phyloP scores from a whole-genome alignment of 92 coral and sea anemone genomes.

The Nematostella vectensis region DNA sequence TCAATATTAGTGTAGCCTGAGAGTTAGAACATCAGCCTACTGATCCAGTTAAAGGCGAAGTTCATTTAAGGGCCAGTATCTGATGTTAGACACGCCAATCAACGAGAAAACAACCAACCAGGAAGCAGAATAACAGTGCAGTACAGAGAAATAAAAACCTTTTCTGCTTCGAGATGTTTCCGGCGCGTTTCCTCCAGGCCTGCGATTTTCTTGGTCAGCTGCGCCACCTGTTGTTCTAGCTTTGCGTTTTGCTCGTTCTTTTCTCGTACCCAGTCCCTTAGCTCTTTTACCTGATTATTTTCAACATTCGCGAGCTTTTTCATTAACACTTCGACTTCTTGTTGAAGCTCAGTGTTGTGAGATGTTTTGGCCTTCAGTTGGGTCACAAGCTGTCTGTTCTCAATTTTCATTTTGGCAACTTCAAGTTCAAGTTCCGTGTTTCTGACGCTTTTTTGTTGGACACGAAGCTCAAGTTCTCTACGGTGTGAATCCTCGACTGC shows the following conservation, averaged over 20 bases:
- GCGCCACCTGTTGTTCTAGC: conserved; percentile 58
- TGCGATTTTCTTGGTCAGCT: conserved; percentile 79
- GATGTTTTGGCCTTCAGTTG: conserved; percentile 19
- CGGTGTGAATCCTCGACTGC: conserved; percentile 18
- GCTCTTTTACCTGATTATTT: conserved; percentile 28
- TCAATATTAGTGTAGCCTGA: no score
- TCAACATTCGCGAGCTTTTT: conserved; percentile 24
- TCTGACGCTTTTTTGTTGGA: conserved; percentile 30
- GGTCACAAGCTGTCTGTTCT: conserved; percentile 27
- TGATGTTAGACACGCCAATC: conserved; percentile 16
- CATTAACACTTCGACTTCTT: conserved; percentile 36
- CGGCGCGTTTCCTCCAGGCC: conserved; percentile 64
- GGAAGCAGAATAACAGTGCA: background rate
- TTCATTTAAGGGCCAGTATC: conserved; percentile 1
- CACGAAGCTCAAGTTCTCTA: conserved; percentile 27
- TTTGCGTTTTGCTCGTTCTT: conserved; percentile 34
- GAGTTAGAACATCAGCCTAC: no score
- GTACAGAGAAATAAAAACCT: conserved; percentile 63
- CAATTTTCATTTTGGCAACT: conserved; percentile 18
- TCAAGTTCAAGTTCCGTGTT: conserved; percentile 30
- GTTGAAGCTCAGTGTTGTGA: conserved; percentile 34
- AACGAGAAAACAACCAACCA: conserved; percentile 6
- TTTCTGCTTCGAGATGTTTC: conserved; percentile 53
- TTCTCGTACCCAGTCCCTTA: conserved; percentile 35
- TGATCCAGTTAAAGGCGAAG: no score